Evolutionary conservation across 2,888 invertebrate genomes (phyloP).

Genomic region (Amphipoea lucens): DNA sequence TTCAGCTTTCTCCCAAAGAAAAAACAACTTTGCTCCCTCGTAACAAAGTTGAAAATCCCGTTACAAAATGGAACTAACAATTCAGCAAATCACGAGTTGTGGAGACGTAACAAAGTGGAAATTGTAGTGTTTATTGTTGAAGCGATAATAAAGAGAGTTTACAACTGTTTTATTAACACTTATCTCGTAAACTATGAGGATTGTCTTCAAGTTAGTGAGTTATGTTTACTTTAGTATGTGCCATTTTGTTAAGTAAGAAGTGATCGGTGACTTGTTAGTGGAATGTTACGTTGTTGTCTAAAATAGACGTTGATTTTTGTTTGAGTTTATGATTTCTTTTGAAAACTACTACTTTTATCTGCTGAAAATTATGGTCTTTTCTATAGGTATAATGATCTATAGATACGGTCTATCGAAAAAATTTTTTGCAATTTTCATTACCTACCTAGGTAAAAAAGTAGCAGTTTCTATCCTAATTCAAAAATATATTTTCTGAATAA

Average conservation of each 20-base stretch:
- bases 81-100: slow-evolving; percentile 69
- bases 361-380: neutral
- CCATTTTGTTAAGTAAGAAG: slow-evolving; percentile 50
- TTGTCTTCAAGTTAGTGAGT: slow-evolving; percentile 61
- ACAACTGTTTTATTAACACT: slow-evolving; percentile 77
- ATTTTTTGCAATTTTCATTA: no score
- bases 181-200: slow-evolving; percentile 71
- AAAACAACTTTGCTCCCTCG: slow-evolving; percentile 17
- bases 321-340: neutral
- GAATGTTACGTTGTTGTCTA: neutral
- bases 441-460: no score
- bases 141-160: slow-evolving; percentile 75
- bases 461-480: neutral
- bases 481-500: neutral
- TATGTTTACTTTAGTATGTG: slow-evolving; percentile 55
- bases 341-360: neutral
- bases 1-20: neutral
- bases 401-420: neutral
- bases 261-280: neutral
- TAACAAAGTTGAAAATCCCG: slow-evolving; percentile 46
- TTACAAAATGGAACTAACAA: slow-evolving; percentile 46
- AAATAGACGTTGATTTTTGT: neutral
- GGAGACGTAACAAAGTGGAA: slow-evolving; percentile 73
- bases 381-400: neutral
- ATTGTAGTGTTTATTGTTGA: slow-evolving; percentile 76